A percentile compares a stretch with the other conserved stretches of the same genome.
Conservation (phyloP, 2,797 vertebrate genomes). For the Esox lucius region DNA sequence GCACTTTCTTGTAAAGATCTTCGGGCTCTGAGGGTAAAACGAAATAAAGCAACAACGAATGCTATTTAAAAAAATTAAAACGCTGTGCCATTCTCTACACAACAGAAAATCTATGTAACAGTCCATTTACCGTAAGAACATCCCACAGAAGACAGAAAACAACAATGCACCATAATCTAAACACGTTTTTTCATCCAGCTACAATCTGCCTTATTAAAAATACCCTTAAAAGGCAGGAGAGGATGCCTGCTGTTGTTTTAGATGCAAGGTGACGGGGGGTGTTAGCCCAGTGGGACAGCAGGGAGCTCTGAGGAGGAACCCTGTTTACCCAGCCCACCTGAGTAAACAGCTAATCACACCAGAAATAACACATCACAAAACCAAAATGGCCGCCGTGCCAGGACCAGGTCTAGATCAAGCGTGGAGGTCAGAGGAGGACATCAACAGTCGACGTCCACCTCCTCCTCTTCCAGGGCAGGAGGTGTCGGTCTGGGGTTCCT, state of each 20-base stretch:
- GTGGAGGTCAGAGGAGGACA: slow-evolving; percentile 63
- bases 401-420: slow-evolving; percentile 41
- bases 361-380: slow-evolving; percentile 70
- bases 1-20: slow-evolving; percentile 87
- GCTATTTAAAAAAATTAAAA: slow-evolving; percentile 20
- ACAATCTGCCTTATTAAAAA: slow-evolving; percentile 49
- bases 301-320: slow-evolving; percentile 44
- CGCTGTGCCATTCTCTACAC: slow-evolving; percentile 3
- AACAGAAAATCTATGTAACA: slow-evolving; percentile 6
- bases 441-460: slow-evolving; percentile 56
- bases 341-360: slow-evolving; percentile 79
- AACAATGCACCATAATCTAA: slow-evolving; percentile 13
- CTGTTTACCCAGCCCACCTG: slow-evolving; percentile 73
- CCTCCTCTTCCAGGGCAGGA: slow-evolving; percentile 41
- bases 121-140: not conserved
- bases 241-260: slow-evolving; percentile 43
- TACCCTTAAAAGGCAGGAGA: slow-evolving; percentile 51
- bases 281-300: slow-evolving; percentile 33
- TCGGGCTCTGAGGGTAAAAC: slow-evolving; percentile 81
- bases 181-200: slow-evolving; percentile 27
- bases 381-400: slow-evolving; percentile 41
- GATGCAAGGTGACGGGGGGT: slow-evolving; percentile 57
- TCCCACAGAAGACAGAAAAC: slow-evolving; percentile 1
- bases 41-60: slow-evolving; percentile 17
- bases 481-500: slow-evolving; percentile 63